Evolutionary conservation across 2,888 invertebrate species (phyloP).

Genomic region (Meiosimyza platycephala): DNA sequence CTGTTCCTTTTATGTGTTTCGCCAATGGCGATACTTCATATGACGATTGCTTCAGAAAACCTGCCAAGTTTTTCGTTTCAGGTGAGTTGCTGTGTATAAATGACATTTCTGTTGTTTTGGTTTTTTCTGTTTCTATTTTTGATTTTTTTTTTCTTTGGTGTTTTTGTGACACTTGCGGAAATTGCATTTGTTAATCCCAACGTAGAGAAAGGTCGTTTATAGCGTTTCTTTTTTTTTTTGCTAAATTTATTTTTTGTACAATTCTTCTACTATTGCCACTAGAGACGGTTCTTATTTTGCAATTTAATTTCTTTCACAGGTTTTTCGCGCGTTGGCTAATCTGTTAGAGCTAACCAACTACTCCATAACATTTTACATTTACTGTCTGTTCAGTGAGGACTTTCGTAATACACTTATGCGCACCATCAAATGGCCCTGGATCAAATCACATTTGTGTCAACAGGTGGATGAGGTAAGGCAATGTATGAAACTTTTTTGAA

Average conservation of each 20-base stretch:
- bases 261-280: not conserved
- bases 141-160: too few species aligned
- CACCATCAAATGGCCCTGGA: constrained; percentile 73
- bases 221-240: too few species aligned
- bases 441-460: constrained; percentile 58
- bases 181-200: too few species aligned
- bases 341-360: constrained; percentile 81
- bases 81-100: constrained; percentile 61
- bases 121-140: not conserved
- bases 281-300: not conserved
- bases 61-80: constrained; percentile 74
- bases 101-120: not conserved
- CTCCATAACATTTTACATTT: constrained; percentile 82
- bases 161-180: too few species aligned
- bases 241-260: not conserved
- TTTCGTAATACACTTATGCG: constrained; percentile 77
- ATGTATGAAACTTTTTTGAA: too few species aligned
- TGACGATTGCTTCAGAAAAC: constrained; percentile 74
- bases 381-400: constrained; percentile 82
- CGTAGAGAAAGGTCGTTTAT: too few species aligned
- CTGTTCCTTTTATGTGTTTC: constrained; percentile 77
- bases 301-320: constrained; percentile 61
- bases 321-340: constrained; percentile 78
- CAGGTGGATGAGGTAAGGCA: constrained; percentile 61
- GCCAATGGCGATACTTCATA: constrained; percentile 78